Percentiles rank a stretch among this genome's conserved stretches.
phyloP scores from a whole-genome alignment of 2,797 vertebrate genomes.

The Syngnathus rostellatus region DNA sequence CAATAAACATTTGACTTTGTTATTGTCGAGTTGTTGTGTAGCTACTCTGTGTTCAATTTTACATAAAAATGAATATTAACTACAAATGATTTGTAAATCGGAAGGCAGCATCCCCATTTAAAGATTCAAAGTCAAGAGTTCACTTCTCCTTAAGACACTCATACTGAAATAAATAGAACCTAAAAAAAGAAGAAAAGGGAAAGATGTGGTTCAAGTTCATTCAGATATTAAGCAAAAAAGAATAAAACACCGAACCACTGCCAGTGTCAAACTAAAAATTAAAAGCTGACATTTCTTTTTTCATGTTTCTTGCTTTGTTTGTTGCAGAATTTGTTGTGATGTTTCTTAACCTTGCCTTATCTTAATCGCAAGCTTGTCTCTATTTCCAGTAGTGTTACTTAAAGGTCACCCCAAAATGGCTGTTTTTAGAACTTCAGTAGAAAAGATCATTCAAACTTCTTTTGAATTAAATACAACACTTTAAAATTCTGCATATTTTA shows the following conservation, averaged over 20 bases:
- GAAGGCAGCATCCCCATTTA: conserved; percentile 45
- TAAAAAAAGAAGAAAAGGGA: conserved; percentile 30
- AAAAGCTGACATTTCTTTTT: conserved; percentile 30
- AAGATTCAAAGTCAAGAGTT: conserved; percentile 51
- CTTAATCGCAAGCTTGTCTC: conserved; percentile 36
- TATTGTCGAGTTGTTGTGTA: conserved; percentile 7
- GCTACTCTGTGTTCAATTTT: conserved; percentile 36
- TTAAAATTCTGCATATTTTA: not conserved
- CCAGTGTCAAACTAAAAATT: conserved; percentile 36
- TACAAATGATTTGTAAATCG: conserved; percentile 48
- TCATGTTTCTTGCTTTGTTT: conserved; percentile 36
- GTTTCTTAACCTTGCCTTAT: conserved; percentile 35
- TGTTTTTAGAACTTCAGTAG: conserved; percentile 32
- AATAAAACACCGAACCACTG: conserved; percentile 40
- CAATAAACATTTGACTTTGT: not conserved
- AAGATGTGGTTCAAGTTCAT: conserved; percentile 32
- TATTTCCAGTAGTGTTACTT: conserved; percentile 40
- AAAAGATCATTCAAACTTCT: conserved; percentile 33
- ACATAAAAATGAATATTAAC: conserved; percentile 40
- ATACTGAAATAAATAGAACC: conserved; percentile 25
- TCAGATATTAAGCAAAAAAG: conserved; percentile 25
- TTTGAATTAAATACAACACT: too few relatives aligned
- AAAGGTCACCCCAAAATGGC: conserved; percentile 28
- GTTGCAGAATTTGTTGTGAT: conserved; percentile 37
- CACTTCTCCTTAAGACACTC: conserved; percentile 41